A percentile compares a stretch with the other conserved stretches of the same genome.
Evolutionary conservation across 2,113 vertebrate genomes (phyloP).

Genomic region (Numida meleagris): DNA sequence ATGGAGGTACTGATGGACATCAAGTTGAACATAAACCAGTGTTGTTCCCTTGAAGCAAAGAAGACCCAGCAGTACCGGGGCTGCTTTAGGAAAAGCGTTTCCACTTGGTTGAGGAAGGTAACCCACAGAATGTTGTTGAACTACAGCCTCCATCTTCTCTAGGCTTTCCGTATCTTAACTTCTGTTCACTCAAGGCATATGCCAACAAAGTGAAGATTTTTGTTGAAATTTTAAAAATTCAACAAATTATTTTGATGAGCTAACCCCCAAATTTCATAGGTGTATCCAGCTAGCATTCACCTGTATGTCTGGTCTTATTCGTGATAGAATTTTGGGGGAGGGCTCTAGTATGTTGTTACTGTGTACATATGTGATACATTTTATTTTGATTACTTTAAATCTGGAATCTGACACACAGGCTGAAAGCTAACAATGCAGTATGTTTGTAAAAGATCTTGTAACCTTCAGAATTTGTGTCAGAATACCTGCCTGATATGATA

Average conservation of each 20-base stretch:
- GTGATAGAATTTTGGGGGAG: not conserved
- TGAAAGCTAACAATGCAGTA: not conserved
- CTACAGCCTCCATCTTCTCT: not conserved
- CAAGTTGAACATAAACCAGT: not conserved
- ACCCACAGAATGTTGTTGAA: not conserved
- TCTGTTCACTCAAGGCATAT: not conserved
- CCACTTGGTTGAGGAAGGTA: not conserved
- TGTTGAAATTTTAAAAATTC: not conserved
- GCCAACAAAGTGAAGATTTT: not conserved
- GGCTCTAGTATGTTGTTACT: not conserved
- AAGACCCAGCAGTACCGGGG: not conserved
- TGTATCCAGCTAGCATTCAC: not conserved
- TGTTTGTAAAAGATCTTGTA: not conserved
- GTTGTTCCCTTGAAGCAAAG: not conserved
- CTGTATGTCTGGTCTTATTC: accelerated
- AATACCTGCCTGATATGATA: not conserved
- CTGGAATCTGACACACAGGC: not conserved
- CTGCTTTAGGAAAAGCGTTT: not conserved
- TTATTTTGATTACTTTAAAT: not conserved
- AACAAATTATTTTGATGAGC: not conserved
- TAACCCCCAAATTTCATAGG: not conserved
- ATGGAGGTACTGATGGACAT: not conserved
- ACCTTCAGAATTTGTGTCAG: not conserved
- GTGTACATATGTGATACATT: not conserved
- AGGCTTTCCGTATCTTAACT: not conserved